Evolutionary conservation across 1,140 invertebrate species (phyloP), one percentile per base, ranked within the genome.

Genomic region (Bradynema listronoti): DNA sequence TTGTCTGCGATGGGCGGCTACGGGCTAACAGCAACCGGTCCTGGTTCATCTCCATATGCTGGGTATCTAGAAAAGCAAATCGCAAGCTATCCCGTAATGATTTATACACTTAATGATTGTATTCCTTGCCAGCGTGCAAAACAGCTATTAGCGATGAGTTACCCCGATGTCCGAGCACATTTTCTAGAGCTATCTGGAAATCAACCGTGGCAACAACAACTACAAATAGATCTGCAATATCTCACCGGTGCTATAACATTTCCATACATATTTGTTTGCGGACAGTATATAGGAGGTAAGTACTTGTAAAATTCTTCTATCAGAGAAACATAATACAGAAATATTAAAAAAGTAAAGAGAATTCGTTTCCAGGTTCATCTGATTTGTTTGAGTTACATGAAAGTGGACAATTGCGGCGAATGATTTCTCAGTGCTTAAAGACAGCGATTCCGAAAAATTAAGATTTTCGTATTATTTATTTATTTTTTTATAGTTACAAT

Each of bases 371-470:
- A 69, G 67, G 72, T n/a, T 46, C 63, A 9, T 72, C 69, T 7
- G 34, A 83, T 78, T 55, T 75, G 19, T 73, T 76, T 41, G 67
- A 65, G 22, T 50, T 75, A 16, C 74, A 75, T 53, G 73, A 75
- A 50, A 68, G 34, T 24, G 73, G 75, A 24, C 75, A 75, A 58
- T 36, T 77, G 19, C 36, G 73, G 34, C 53, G 65, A 55, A 76
- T 73, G 65, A 56, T 77, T 6, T 59, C 65, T 24, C 63, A 68
- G 19, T 73, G 70, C 56, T 32, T 65, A 6, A 62, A 62, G 19
- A 7, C 58, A 63, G 27, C 51, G 9, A 30, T 19, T 25, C 56
- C 56, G 9, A 58, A 58, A 34, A 57, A 57, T 63, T 16, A 27
- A 4, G 42, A 1, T 32, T 27, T 24, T 39, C 24, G 53, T 4